Base-by-base conservation (phyloP, 2,888 invertebrate species). In the Ferdinandea cuprea region DNA sequence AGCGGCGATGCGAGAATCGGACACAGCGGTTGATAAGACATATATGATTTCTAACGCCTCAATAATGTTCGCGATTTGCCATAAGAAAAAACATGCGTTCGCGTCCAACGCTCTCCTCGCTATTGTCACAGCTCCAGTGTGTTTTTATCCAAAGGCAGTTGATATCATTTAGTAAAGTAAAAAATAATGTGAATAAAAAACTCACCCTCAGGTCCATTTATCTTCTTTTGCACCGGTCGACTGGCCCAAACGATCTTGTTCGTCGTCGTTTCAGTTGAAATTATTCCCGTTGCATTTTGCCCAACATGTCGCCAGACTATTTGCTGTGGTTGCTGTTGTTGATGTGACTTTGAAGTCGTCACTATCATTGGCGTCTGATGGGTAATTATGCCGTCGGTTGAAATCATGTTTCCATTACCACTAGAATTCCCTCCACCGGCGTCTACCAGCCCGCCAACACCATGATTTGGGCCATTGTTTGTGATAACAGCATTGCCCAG, bases 181-280 rank as follows among this genome's bases (percentile, higher is more conserved):
- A 35, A n/a, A 2, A 5, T 37, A 15, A 2, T 37, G 7, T 15
- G 6, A 15, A 1, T 6, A 44, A 42, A 40, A 40, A 21, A 76
- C 85, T 86, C 88, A 80, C 89, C 89, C 56, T 91, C 89, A 13
- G 91, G 91, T 52, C 91, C 91, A 84, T 91, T 91, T 0, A 90
- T 86, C 37, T 88, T 86, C 83, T 90, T 88, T 73, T 88, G 89
- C 35, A 89, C 86, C 8, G 89, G 85, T 11, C 90, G 87, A 85
- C 89, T 89, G 46, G 90, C 87, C 89, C 89, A 88, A 8, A 89
- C 86, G 54, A 90, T 88, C 85, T 90, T 88, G 71, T 89, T 88
- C 79, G 89, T 87, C 13, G 88, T 86, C 1, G 88, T 87, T 58
- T 87, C 88, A 30, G 88, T 86, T 9, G 87, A 86, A 61, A 87